phyloP scores from a whole-genome alignment of 92 coral and sea anemone species.

The Palythoa heliodiscus region DNA sequence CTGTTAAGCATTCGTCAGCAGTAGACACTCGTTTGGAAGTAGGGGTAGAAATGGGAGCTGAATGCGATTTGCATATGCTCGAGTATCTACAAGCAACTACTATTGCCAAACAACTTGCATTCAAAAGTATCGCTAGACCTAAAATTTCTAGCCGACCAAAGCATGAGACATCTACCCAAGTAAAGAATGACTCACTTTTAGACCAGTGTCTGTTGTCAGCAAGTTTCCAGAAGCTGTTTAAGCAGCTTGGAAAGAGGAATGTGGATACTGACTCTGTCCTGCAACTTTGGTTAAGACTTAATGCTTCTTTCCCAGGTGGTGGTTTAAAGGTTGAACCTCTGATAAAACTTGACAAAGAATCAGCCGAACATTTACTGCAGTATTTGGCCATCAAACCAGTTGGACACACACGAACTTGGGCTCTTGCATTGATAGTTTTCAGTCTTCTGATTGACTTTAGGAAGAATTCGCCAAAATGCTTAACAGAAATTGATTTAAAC shows the following conservation, averaged over 20 bases:
- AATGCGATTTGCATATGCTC: conserved; percentile 79
- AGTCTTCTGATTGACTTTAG: conserved; percentile 23
- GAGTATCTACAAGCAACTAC: conserved; percentile 75
- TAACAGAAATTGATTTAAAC: conserved; percentile 7
- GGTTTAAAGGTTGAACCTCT: conserved; percentile 32
- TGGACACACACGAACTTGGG: conserved; percentile 42
- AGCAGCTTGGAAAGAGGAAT: conserved; percentile 27
- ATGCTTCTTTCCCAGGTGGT: conserved; percentile 38
- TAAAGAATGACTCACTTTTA: not conserved
- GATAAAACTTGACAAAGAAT: conserved; percentile 44
- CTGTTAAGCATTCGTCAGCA: conserved; percentile 81
- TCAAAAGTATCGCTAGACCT: conserved; percentile 11
- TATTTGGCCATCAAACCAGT: conserved; percentile 41
- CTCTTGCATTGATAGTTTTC: conserved; percentile 22
- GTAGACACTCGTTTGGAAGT: conserved; percentile 91
- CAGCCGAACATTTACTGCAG: conserved; percentile 16
- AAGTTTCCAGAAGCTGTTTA: conserved; percentile 29
- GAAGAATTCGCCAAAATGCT: not conserved
- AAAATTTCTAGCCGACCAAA: conserved; percentile 19
- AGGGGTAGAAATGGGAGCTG: conserved; percentile 97
- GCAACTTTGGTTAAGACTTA: conserved; percentile 47
- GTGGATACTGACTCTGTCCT: conserved; percentile 16
- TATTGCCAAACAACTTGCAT: conserved; percentile 62
- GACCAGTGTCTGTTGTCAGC: not conserved
- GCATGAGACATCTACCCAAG: conserved; percentile 7